Base-by-base conservation (phyloP, 2,888 invertebrate genomes). In the Mimas tiliae region DNA sequence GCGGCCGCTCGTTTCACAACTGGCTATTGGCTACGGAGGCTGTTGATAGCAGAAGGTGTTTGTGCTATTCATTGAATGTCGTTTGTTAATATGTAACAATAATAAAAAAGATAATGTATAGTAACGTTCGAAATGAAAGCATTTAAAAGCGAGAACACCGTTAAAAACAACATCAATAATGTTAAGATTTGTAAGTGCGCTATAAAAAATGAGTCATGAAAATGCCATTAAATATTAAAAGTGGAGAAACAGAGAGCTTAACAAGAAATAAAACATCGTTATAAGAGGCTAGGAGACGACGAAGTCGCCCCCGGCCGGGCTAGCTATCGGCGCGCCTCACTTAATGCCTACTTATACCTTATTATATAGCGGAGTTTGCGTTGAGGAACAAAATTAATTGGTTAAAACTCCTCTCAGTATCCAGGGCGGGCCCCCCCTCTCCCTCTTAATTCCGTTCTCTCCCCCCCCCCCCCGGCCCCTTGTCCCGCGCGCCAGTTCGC, bases 351-450 rank as follows among this genome's bases (percentile, higher is more conserved):
- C 93, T 93, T 93, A 93, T 93, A 93, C 91, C 93, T 93, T 93
- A 93, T 93, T 93, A 92, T 93, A 93, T 93, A 92, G 93, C 93
- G 87, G 90, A 93, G 93, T 93, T 93, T 93, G 93, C 93, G 93
- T 93, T 93, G 94, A 94, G 94, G 94, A 94, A 94, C 94, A 94
- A 94, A 94, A 94, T 94, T 94, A 94, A 94, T 94, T 94, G 94
- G 94, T 94, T 94, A 94, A 94, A 94, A 94, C 94, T 94, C 94
- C 94, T 94, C 94, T 94, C 93, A 89, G 94, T 93, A 93, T 94
- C 94, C 93, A 91, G 89, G 93, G 93, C 89, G 90, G 90, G 86
- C 87, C 86, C 84, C 84, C 88, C 87, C 78, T 78, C 90, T 84
- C 91, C 90, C 90, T 86, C 91, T 90, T 91, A 89, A 91, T 91